Evolutionary conservation across 2,113 vertebrate species (phyloP).

Genomic region (Girardinichthys multiradiatus): DNA sequence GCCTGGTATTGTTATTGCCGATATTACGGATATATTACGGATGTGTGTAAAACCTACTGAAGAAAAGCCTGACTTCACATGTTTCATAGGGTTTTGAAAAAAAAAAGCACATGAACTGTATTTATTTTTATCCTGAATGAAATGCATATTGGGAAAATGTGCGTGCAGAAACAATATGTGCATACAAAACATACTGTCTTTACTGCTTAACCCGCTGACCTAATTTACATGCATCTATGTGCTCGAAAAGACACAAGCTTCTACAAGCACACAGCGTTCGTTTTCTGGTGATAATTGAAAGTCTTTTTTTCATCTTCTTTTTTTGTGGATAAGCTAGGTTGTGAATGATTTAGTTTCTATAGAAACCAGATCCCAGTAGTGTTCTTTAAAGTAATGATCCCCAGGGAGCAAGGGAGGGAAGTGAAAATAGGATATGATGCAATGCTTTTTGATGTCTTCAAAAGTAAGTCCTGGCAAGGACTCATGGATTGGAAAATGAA

Average conservation of each 20-base stretch:
- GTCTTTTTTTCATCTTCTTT: neutral
- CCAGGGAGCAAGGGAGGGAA: constrained; percentile 23
- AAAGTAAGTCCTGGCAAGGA: constrained; percentile 14
- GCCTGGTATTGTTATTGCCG: no score
- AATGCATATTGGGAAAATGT: neutral
- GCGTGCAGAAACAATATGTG: neutral
- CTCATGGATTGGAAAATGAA: constrained; percentile 6
- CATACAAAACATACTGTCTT: neutral
- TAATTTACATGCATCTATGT: constrained; percentile 19
- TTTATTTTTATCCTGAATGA: neutral
- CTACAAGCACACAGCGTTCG: constrained; percentile 9
- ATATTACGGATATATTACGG: neutral
- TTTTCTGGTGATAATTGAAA: constrained; percentile 48
- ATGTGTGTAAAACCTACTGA: neutral
- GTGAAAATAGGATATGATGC: constrained; percentile 32
- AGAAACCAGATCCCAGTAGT: constrained; percentile 47
- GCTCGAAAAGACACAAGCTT: neutral
- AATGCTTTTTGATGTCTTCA: constrained; percentile 35
- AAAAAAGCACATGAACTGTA: neutral
- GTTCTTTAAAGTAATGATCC: constrained; percentile 48
- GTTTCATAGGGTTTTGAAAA: neutral
- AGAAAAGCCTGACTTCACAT: neutral
- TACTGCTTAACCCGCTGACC: constrained; percentile 3
- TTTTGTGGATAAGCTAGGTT: constrained; percentile 24
- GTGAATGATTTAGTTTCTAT: constrained; percentile 53